Evolutionary conservation across 2,888 invertebrate species (phyloP).

Genomic region (Erebia ligea): DNA sequence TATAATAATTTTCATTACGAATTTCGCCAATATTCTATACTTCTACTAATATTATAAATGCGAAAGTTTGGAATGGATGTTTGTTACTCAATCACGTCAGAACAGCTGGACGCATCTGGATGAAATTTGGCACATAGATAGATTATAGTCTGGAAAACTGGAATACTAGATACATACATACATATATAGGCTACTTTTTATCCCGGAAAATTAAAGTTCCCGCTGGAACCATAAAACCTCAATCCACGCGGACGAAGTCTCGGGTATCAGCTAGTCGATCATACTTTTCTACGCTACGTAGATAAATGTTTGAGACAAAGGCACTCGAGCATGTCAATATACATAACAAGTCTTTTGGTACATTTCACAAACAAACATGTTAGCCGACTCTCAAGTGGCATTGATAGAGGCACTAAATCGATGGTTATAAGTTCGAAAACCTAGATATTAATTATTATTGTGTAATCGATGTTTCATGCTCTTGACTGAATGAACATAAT

Average conservation of each 20-base stretch:
- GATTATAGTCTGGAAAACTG: too few species aligned
- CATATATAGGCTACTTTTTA: too few species aligned
- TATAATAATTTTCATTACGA: background rate
- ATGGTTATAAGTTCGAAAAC: constrained; percentile 12
- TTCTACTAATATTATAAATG: too few species aligned
- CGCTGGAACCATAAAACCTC: too few species aligned
- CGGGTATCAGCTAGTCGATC: background rate
- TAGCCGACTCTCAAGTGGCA: constrained; percentile 7
- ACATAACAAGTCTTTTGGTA: background rate
- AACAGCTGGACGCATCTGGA: too few species aligned
- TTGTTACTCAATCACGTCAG: too few species aligned
- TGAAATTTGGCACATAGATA: too few species aligned
- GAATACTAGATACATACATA: too few species aligned
- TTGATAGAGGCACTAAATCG: constrained; percentile 12
- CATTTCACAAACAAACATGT: background rate
- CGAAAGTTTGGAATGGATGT: too few species aligned
- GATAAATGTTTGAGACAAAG: constrained; percentile 9
- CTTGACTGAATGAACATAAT: background rate
- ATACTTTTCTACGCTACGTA: background rate
- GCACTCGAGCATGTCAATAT: constrained; percentile 15
- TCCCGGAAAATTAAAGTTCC: too few species aligned
- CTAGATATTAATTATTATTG: background rate
- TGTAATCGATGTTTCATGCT: background rate
- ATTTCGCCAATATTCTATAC: background rate
- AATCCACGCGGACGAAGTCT: too few species aligned